phyloP scores from a whole-genome alignment of 2,888 invertebrate genomes.

The Amphiduros pacificus region DNA sequence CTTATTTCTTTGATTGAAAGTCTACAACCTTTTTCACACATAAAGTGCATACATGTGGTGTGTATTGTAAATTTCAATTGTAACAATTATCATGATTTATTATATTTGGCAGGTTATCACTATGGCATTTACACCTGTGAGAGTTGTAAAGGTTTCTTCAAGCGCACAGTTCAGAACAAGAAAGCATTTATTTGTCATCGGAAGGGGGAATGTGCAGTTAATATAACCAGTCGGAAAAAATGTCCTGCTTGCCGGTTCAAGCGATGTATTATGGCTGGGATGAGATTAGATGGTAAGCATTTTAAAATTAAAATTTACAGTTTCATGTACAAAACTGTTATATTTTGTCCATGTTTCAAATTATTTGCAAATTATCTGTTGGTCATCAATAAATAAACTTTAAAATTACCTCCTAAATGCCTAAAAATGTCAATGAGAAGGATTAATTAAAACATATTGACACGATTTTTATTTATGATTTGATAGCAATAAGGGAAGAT shows the following conservation, averaged over 20 bases:
- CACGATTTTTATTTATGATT: no score
- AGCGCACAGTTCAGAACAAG: conserved; percentile 96
- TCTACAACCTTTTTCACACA: no score
- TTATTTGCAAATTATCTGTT: no score
- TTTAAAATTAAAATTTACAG: no score
- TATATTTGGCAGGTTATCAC: conserved; percentile 72
- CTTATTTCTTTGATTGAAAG: no score
- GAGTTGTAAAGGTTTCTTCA: conserved; percentile 97
- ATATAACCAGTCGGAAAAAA: conserved; percentile 90
- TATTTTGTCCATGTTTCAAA: no score
- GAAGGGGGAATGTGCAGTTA: conserved; percentile 77
- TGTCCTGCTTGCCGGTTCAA: conserved; percentile 96
- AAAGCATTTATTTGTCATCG: conserved; percentile 87
- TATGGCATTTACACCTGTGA: conserved; percentile 98
- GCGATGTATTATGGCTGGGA: conserved; percentile 92
- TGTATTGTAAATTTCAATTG: not conserved
- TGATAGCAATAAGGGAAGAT: conserved; percentile 84
- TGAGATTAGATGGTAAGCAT: conserved; percentile 85
- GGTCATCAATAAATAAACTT: no score
- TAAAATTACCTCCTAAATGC: no score
- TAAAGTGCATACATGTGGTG: no score
- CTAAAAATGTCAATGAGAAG: no score
- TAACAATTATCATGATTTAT: not conserved
- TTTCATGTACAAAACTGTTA: no score
- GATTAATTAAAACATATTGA: no score